Base-by-base conservation (phyloP, 2,113 vertebrate genomes). In the Leucoraja erinaceus region DNA sequence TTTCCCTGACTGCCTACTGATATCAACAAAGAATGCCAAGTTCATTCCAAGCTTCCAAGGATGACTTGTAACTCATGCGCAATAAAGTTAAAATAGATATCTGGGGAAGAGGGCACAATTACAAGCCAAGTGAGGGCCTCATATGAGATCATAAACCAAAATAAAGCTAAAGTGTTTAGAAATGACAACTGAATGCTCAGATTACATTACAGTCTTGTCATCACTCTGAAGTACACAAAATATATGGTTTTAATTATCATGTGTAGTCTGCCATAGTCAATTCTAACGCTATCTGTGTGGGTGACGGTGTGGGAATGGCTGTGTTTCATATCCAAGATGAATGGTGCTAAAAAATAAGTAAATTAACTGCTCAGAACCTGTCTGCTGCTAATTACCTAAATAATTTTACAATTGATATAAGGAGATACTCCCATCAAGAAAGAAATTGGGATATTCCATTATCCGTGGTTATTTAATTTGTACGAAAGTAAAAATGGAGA, bases 241-340 rank as follows among this genome's bases (percentile, higher is more conserved):
- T 47, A 90, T 70, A 91, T 28, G 68, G 66, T 72, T 91, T 74
- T 72, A 91, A 91, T 91, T 91, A 68, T 91, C 38, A 25, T 47
- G 90, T 70, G 66, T 68, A 70, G 31, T 66, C 31, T 90, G 63
- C 18, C 66, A 54, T 25, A 8, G 90, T 72, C 90, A 91, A 72
- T 91, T 74, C 68, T 70, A 68, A 90, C 4, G 31, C n/a, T 54
- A 54, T 88, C 59, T 63, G 83, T n/a, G 18, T n/a, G 38, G 38
- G 10, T 63, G 59, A 63, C 31, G 61, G 83, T n/a, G 12, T 63
- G 12, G 83, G 59, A 59, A 61, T 70, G 31, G 38, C 31, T 16
- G 61, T 7, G 16, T 88, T 72, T 22, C 22, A 72, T 72, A 38
- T 70, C 31, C 66, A 33, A 66, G 66, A 38, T 72, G 9, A 31